phyloP scores from a whole-genome alignment of 2,888 invertebrate species.

The Tubulanus polymorphus region DNA sequence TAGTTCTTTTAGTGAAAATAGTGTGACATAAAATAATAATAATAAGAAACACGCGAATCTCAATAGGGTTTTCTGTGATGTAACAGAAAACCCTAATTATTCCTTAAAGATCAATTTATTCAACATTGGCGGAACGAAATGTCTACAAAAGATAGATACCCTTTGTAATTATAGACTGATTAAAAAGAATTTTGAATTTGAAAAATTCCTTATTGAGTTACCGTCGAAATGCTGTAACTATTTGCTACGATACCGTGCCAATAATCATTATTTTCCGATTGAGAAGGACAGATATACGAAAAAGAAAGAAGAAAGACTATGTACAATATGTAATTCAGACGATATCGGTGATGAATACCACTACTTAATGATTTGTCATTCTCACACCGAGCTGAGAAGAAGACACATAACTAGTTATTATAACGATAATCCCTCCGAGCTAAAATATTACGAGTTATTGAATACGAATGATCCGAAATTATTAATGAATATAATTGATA shows the following conservation, averaged over 20 bases:
- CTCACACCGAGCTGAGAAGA: no score
- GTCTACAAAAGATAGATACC: neutral
- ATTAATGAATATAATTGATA: no score
- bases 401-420: no score
- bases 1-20: no score
- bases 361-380: neutral
- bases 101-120: conserved; percentile 6
- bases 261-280: conserved; percentile 7
- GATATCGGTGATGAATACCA: conserved; percentile 8
- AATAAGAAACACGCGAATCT: no score
- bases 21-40: no score
- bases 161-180: neutral
- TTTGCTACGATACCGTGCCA: conserved; percentile 6
- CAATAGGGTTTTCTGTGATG: no score
- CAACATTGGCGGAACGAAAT: neutral
- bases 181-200: neutral
- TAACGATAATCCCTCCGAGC: no score
- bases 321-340: conserved; percentile 2
- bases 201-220: neutral
- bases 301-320: neutral
- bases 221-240: neutral
- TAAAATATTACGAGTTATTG: no score
- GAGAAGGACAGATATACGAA: conserved; percentile 9
- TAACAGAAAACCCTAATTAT: no score
- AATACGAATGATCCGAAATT: no score